Evolutionary conservation across 2,888 invertebrate species (phyloP), one percentile per base, ranked within the genome.

Genomic region (Eledona agricola): DNA sequence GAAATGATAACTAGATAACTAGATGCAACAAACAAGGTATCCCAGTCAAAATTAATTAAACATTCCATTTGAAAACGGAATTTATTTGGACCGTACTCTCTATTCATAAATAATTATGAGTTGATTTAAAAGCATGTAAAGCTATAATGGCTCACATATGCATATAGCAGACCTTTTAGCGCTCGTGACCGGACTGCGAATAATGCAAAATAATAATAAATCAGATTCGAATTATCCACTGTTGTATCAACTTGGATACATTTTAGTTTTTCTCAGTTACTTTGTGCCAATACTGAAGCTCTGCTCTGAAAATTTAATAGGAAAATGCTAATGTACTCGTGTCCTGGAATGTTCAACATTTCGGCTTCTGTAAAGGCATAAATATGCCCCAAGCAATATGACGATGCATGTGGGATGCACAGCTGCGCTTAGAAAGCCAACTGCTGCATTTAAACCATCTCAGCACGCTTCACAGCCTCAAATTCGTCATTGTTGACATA

Each of bases 51-150:
- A 32, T 32, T 32, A 32, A 32, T 32, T 32, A 16, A 15, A 7
- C 17, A 32, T 32, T 10, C 15, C 7, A 16, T 15, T n/a, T n/a
- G n/a, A n/a, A n/a, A n/a, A n/a, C n/a, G n/a, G 17, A 32, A 32
- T 10, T 29, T 29, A 29, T 29, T 29, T 15, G 11, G 13, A 29
- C 29, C 29, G 7, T 29, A 29, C 13, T 29, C 13, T 29, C 12
- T 11, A 29, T 29, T 29, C 29, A 29, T 29, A 29, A 29, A 29
- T 29, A 29, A 32, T n/a, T n/a, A n/a, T 13, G 25, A 25, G 25
- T 25, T 25, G 25, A 25, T 25, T 25, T 25, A 25, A 25, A 25
- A 25, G 25, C 25, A 25, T 25, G 25, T 25, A 25, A 25, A 25
- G n/a, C 25, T 7, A 11, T 10, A 25, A 25, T 11, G 11, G 25